Evolutionary conservation across 2,888 invertebrate species (phyloP).

Genomic region (Folsomia manolachei): DNA sequence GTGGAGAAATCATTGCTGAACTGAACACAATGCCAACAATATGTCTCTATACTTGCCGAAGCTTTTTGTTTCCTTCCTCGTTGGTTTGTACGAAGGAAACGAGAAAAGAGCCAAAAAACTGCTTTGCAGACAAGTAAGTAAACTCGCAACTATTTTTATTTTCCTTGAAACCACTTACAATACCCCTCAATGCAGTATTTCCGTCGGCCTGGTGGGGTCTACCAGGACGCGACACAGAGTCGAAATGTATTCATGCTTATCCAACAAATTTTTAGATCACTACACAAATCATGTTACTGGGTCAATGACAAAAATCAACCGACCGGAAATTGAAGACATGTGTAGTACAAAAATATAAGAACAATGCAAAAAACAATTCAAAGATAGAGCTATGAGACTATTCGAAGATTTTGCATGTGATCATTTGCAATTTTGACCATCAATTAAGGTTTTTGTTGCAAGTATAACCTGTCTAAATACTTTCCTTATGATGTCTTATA

Average conservation of each 20-base stretch:
- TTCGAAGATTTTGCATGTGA: too few relatives aligned
- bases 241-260: not conserved
- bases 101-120: not conserved
- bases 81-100: not conserved
- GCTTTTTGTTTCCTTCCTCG: not conserved
- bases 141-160: not conserved
- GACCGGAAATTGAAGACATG: not conserved
- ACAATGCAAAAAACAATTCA: too few relatives aligned
- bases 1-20: not conserved
- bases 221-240: not conserved
- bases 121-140: not conserved
- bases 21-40: not conserved
- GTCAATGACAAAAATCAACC: not conserved
- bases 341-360: too few relatives aligned
- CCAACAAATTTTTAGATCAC: too few relatives aligned
- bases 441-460: too few relatives aligned
- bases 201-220: not conserved
- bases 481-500: too few relatives aligned
- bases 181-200: constrained; percentile 3
- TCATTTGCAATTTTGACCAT: too few relatives aligned
- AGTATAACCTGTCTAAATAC: too few relatives aligned
- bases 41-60: not conserved
- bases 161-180: not conserved
- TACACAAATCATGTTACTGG: not conserved
- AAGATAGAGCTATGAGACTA: too few relatives aligned